phyloP scores from a whole-genome alignment of 2,797 vertebrate genomes.

The Rhodeus uyekii region DNA sequence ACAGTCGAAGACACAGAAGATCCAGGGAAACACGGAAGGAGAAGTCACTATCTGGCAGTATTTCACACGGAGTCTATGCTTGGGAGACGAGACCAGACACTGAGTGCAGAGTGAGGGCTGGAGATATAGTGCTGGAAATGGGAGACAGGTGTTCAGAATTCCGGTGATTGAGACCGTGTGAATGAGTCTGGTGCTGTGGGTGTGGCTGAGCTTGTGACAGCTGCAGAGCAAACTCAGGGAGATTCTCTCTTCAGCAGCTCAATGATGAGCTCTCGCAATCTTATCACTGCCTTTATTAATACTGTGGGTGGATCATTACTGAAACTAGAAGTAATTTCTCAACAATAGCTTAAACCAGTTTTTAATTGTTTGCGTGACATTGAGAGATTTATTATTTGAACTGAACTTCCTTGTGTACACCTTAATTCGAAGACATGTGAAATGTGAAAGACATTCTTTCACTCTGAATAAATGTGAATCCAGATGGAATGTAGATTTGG shows the following conservation, averaged over 20 bases:
- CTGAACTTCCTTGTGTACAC: not conserved
- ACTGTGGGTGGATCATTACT: not conserved
- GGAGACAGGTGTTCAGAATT: too few relatives aligned
- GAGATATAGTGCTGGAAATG: too few relatives aligned
- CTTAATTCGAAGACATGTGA: too few relatives aligned
- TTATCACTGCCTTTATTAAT: not conserved
- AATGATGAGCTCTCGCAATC: not conserved
- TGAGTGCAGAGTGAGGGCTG: too few relatives aligned
- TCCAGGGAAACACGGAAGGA: too few relatives aligned
- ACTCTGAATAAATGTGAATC: not conserved
- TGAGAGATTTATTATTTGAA: not conserved
- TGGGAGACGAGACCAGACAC: too few relatives aligned
- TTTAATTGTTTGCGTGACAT: not conserved
- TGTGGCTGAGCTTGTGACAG: too few relatives aligned
- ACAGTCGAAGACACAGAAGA: too few relatives aligned
- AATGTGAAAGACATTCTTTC: not conserved
- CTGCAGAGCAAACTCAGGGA: not conserved
- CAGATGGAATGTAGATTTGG: not conserved
- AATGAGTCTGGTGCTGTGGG: too few relatives aligned
- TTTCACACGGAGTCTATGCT: too few relatives aligned
- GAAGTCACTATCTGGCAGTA: too few relatives aligned
- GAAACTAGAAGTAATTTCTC: not conserved
- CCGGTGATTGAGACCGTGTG: too few relatives aligned
- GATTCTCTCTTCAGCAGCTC: not conserved
- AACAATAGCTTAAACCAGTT: not conserved